Evolutionary conservation across 2,888 invertebrate species (phyloP).

Genomic region (Panorpa germanica): DNA sequence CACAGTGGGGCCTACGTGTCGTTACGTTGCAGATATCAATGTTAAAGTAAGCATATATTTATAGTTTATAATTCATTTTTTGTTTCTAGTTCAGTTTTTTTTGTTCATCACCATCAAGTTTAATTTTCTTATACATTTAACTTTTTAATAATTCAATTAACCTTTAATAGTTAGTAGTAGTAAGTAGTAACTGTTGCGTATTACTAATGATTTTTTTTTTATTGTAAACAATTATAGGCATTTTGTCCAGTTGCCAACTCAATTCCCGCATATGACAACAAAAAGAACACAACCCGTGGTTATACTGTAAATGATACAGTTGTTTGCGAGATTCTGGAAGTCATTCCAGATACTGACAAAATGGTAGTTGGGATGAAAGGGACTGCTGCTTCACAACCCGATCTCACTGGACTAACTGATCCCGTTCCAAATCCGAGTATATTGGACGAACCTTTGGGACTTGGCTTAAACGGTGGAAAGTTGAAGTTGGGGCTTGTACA

Average conservation of each 20-base stretch:
- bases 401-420: conserved; percentile 51
- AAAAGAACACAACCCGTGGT: conserved; percentile 52
- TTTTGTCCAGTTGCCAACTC: conserved; percentile 49
- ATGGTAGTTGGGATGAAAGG: conserved; percentile 77
- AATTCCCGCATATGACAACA: conserved; percentile 63
- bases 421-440: too few relatives aligned
- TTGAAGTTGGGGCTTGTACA: conserved; percentile 75
- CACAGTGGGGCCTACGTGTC: conserved; percentile 56
- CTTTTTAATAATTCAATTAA: too few relatives aligned
- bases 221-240: conserved; percentile 31
- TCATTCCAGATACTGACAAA: conserved; percentile 72
- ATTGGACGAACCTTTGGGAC: too few relatives aligned
- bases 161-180: background rate
- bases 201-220: conserved; percentile 7
- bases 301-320: conserved; percentile 71
- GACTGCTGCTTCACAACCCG: conserved; percentile 43
- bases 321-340: conserved; percentile 75
- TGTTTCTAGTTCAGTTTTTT: background rate
- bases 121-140: conserved; percentile 1
- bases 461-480: too few relatives aligned
- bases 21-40: conserved; percentile 71
- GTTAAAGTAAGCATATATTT: conserved; percentile 45
- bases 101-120: background rate
- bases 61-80: conserved; percentile 7
- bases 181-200: background rate